These are phyloP conservation scores for Hydrocynus forskahlii DNA, from an alignment of 2,797 vertebrate species.

Conservation along the genomic window DNA sequence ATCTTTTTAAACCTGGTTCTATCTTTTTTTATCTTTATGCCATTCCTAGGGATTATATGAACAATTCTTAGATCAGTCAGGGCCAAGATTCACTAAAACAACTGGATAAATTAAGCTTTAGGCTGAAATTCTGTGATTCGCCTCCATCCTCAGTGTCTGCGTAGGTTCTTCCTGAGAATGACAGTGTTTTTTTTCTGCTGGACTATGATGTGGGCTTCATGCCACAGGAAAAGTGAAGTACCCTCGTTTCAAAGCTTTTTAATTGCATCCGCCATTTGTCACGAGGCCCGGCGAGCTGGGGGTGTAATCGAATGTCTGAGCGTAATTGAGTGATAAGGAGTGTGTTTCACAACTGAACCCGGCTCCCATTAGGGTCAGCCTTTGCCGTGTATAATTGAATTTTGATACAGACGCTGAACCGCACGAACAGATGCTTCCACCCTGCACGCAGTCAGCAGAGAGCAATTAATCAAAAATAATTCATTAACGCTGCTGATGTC, in stretches of 20 bases:
- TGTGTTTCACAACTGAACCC: slow-evolving; percentile 48
- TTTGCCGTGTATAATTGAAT: slow-evolving; percentile 62
- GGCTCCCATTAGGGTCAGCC: slow-evolving; percentile 60
- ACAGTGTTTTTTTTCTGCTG: slow-evolving; percentile 11
- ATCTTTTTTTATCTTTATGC: too few relatives aligned
- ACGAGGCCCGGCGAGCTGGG: slow-evolving; percentile 56
- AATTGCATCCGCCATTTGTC: slow-evolving; percentile 60
- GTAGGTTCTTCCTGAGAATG: slow-evolving; percentile 16
- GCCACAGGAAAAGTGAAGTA: slow-evolving; percentile 40
- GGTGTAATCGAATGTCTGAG: slow-evolving; percentile 54
- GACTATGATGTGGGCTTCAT: not conserved
- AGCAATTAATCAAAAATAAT: too few relatives aligned
- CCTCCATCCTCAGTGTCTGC: not conserved
- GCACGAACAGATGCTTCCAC: slow-evolving; percentile 1
- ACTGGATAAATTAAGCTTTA: not conserved
- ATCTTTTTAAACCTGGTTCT: too few relatives aligned
- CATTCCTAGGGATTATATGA: too few relatives aligned
- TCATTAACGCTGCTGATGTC: too few relatives aligned
- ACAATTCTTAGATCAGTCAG: too few relatives aligned
- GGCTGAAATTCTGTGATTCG: not conserved
- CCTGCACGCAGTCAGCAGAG: not conserved
- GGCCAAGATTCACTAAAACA: too few relatives aligned
- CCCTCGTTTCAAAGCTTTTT: slow-evolving; percentile 51
- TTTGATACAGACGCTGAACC: slow-evolving; percentile 63
- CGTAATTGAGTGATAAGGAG: slow-evolving; percentile 62